Conservation (phyloP, 2,113 vertebrate genomes). For the Cichladusa arquata region DNA sequence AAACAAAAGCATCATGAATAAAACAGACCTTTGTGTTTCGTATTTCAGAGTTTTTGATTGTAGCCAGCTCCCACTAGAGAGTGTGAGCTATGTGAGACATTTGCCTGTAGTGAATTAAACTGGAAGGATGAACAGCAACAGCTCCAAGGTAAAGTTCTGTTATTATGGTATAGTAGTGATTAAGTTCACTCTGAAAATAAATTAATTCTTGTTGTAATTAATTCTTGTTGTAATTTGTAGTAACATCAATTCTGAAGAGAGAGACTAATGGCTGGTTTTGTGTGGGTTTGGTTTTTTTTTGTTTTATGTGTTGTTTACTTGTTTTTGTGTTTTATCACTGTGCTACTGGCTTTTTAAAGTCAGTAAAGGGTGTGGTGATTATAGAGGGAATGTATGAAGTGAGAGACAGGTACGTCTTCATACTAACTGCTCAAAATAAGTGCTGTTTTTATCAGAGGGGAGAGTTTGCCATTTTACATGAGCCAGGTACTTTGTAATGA, state of each 20-base stretch:
- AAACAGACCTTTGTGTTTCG: not conserved
- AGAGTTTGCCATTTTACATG: not conserved
- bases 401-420: not conserved
- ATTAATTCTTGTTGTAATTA: not conserved
- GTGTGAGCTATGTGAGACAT: not conserved
- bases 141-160: not conserved
- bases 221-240: not conserved
- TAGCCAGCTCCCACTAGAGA: not conserved
- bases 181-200: not conserved
- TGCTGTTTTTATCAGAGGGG: not conserved
- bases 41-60: conserved; percentile 36
- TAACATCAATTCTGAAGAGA: not conserved
- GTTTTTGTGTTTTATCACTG: not conserved
- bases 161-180: fast-evolving
- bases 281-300: no score
- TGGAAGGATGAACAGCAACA: conserved; percentile 6
- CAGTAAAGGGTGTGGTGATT: not conserved
- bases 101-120: not conserved
- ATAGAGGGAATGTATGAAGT: not conserved
- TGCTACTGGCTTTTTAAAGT: not conserved
- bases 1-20: conserved; percentile 28
- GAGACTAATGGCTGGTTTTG: not conserved
- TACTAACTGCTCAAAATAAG: not conserved
- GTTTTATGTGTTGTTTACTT: not conserved
- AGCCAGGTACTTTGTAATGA: not conserved